Percentiles rank a stretch among this genome's conserved stretches.
Evolutionary conservation across 2,113 vertebrate genomes (phyloP).

Genomic region (Oryzias woworae): DNA sequence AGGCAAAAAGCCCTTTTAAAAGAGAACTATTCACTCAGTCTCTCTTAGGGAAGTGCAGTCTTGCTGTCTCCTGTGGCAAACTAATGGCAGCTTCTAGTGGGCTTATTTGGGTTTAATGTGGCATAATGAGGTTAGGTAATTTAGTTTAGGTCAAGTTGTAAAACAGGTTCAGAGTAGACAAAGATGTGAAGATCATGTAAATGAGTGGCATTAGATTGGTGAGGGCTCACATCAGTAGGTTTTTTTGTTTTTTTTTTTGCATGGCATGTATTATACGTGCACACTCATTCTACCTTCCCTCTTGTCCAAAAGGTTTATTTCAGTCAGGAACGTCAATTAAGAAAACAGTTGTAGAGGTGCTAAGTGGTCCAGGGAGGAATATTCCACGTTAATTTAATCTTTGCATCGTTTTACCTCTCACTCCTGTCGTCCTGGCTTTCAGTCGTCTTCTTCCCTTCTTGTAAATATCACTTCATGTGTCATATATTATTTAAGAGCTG

Average conservation of each 20-base stretch:
- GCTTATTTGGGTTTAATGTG: conserved; percentile 82
- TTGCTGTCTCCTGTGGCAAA: conserved; percentile 65
- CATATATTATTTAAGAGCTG: conserved; percentile 79
- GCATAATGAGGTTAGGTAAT: conserved; percentile 81
- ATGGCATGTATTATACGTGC: conserved; percentile 4
- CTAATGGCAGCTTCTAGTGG: conserved; percentile 73
- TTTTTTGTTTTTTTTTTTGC: conserved; percentile 42
- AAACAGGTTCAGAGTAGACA: conserved; percentile 75
- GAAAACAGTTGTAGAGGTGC: conserved; percentile 63
- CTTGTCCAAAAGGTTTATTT: conserved; percentile 48
- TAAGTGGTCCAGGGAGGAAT: conserved; percentile 63
- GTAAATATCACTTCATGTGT: conserved; percentile 74
- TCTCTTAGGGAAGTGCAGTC: conserved; percentile 69
- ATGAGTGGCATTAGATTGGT: conserved; percentile 62
- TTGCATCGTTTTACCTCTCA: conserved; percentile 48
- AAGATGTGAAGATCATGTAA: conserved; percentile 73
- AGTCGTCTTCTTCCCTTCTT: conserved; percentile 41
- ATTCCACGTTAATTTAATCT: conserved; percentile 43
- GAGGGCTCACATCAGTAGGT: conserved; percentile 47
- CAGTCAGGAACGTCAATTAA: conserved; percentile 51
- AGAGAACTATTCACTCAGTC: conserved; percentile 65
- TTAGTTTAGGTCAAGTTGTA: conserved; percentile 80
- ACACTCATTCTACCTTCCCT: conserved; percentile 24
- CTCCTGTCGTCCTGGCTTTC: conserved; percentile 34
- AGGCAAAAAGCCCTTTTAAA: conserved; percentile 73